Evolutionary conservation across 2,888 invertebrate species (phyloP).

Genomic region (Hermaeophaga mercurialis): DNA sequence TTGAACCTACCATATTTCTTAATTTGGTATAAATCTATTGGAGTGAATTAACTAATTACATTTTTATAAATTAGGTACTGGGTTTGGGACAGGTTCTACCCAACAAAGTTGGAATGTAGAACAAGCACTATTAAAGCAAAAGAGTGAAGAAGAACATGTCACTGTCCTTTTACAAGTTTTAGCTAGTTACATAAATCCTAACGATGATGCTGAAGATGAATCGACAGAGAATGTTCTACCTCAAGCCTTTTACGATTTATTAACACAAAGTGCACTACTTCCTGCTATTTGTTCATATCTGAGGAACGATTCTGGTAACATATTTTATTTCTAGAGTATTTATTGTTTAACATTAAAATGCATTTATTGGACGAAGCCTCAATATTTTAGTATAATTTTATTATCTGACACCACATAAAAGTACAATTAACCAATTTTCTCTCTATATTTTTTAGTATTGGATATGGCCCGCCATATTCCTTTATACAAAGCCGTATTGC

Average conservation of each 20-base stretch:
- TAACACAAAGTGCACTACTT: constrained; percentile 82
- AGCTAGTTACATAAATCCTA: constrained; percentile 86
- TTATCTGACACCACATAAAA: too few species aligned
- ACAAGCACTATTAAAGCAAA: constrained; percentile 86
- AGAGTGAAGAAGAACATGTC: constrained; percentile 92
- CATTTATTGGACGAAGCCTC: too few species aligned
- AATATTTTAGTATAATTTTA: too few species aligned
- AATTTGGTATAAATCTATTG: too few species aligned
- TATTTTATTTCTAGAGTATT: too few species aligned
- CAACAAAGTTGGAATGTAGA: constrained; percentile 97
- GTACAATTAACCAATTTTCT: too few species aligned
- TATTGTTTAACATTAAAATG: too few species aligned
- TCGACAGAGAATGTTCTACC: constrained; percentile 63
- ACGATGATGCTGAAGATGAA: constrained; percentile 60
- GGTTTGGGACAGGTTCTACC: constrained; percentile 94
- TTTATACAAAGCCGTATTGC: constrained; percentile 84
- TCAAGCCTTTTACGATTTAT: constrained; percentile 72
- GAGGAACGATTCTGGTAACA: constrained; percentile 83
- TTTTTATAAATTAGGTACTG: constrained; percentile 66
- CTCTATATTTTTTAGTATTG: constrained; percentile 65
- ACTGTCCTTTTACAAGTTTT: constrained; percentile 75
- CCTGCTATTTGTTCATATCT: constrained; percentile 89
- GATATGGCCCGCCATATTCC: constrained; percentile 98
- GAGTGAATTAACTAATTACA: too few species aligned
- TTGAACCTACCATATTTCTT: too few species aligned